A percentile compares a stretch with the other conserved stretches of the same genome.
Evolutionary conservation across 2,888 invertebrate genomes (phyloP).

Genomic region (Aplocera efformata): DNA sequence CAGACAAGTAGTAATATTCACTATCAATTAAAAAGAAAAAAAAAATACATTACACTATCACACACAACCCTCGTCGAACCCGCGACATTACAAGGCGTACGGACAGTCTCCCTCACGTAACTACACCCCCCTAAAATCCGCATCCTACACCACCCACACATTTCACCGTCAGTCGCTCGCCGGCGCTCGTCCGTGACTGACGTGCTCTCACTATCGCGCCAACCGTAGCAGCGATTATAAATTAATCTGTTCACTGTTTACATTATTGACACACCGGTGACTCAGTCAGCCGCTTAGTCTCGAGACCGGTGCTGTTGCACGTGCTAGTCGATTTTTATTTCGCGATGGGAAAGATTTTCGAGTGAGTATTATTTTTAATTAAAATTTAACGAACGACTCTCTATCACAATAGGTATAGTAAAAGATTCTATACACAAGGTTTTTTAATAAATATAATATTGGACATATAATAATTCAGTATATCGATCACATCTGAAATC

Average conservation of each 20-base stretch:
- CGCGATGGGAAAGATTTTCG: conserved; percentile 56
- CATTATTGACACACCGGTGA: conserved; percentile 36
- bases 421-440: no score
- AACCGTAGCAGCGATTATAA: conserved; percentile 7
- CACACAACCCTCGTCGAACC: no score
- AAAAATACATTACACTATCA: no score
- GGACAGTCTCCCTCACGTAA: neutral
- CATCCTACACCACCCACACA: conserved; percentile 1
- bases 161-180: conserved; percentile 17
- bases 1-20: no score
- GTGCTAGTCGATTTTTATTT: conserved; percentile 7
- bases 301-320: conserved; percentile 1
- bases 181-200: conserved; percentile 18
- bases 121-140: no score
- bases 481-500: no score
- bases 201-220: conserved; percentile 11
- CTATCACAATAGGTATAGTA: no score
- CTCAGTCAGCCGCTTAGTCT: conserved; percentile 22
- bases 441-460: no score
- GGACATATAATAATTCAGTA: no score
- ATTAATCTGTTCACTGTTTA: conserved; percentile 29
- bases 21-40: no score
- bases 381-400: no score
- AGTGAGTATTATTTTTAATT: conserved; percentile 43
- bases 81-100: neutral